phyloP scores from a whole-genome alignment of 1,140 invertebrate species.

The Orius insidiosus region DNA sequence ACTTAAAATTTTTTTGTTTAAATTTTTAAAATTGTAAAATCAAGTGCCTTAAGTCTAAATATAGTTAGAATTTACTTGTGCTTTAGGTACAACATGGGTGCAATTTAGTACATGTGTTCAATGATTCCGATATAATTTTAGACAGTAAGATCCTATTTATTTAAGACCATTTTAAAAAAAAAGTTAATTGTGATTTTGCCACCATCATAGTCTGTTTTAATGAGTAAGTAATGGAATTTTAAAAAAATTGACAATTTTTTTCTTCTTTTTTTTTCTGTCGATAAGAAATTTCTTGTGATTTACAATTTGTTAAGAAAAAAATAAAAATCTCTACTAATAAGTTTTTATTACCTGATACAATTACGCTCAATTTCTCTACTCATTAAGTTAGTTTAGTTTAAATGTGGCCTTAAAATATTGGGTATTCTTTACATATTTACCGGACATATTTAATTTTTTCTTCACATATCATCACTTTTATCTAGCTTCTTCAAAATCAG shows the following conservation, averaged over 20 bases:
- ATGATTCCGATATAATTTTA: constrained; percentile 14
- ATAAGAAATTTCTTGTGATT: constrained; percentile 11
- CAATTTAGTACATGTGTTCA: constrained; percentile 14
- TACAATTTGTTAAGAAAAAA: constrained; percentile 6
- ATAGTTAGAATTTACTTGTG: constrained; percentile 6
- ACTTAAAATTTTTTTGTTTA: not conserved
- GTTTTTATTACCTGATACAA: constrained; percentile 13
- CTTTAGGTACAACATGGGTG: constrained; percentile 11
- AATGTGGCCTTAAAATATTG: constrained; percentile 12
- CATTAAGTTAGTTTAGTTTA: constrained; percentile 13
- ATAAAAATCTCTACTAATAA: constrained; percentile 13
- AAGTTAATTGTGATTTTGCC: constrained; percentile 11
- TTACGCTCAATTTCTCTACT: constrained; percentile 13
- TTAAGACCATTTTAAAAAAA: constrained; percentile 5
- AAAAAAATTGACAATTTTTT: too few relatives aligned
- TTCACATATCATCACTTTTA: constrained; percentile 11
- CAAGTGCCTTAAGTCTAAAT: constrained; percentile 12
- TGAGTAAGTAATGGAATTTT: too few relatives aligned
- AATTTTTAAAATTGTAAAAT: not conserved
- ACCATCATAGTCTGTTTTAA: constrained; percentile 7
- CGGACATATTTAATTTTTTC: constrained; percentile 7
- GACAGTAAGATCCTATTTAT: constrained; percentile 10
- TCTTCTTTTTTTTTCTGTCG: constrained; percentile 4
- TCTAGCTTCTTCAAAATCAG: too few relatives aligned
- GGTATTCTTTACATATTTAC: constrained; percentile 7